phyloP scores from a whole-genome alignment of 1,140 invertebrate species.

The Caenorhabditis briggsae region DNA sequence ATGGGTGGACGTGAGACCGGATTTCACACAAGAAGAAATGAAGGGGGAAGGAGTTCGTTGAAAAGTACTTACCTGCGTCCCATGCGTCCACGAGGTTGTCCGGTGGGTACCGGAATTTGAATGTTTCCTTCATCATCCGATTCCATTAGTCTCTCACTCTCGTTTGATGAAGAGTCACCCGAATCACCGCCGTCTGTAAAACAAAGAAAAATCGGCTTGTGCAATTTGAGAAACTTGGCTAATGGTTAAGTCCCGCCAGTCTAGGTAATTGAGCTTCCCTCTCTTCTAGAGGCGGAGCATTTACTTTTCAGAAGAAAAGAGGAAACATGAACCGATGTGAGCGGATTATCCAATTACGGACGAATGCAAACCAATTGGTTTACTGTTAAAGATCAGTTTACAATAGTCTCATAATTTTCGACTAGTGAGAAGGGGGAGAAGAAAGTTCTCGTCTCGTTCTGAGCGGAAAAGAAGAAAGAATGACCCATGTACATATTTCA shows the following conservation, averaged over 20 bases:
- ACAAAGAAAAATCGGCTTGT: neutral
- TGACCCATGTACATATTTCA: conserved; percentile 52
- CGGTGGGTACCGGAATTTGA: conserved; percentile 65
- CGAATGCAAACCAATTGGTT: conserved; percentile 28
- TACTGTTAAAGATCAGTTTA: conserved; percentile 31
- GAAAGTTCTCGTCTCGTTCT: neutral
- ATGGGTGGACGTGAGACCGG: conserved; percentile 17
- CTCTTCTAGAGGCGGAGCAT: neutral
- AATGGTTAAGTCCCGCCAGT: conserved; percentile 1
- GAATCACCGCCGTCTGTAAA: conserved; percentile 65
- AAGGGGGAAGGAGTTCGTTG: neutral
- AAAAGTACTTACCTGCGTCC: conserved; percentile 64
- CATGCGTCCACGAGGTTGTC: conserved; percentile 61
- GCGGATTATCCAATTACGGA: conserved; percentile 40
- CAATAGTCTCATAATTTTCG: conserved; percentile 29
- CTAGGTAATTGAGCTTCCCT: conserved; percentile 31
- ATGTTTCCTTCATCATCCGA: conserved; percentile 67
- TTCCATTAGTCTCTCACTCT: conserved; percentile 67
- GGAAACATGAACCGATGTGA: neutral
- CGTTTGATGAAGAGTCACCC: conserved; percentile 63
- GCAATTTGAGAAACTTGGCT: conserved; percentile 20
- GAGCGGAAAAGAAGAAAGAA: conserved; percentile 2
- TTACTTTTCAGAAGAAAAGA: conserved; percentile 26
- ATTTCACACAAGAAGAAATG: conserved; percentile 9
- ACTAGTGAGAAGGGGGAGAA: neutral